Evolutionary conservation across 1,140 invertebrate genomes (phyloP).

Genomic region (Bicyclus anynana): DNA sequence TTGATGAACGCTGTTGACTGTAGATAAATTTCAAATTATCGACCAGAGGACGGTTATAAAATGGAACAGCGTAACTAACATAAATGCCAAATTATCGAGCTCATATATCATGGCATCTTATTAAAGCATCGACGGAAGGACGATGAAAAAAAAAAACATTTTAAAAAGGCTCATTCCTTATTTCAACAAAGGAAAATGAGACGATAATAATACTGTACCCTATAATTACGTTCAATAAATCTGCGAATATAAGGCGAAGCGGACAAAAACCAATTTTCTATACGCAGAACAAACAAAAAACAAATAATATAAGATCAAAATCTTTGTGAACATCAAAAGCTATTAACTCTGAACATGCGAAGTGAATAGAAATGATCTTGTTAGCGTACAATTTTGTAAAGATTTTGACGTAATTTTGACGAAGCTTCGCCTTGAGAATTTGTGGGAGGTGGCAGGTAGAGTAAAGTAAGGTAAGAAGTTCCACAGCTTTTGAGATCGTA

Average conservation of each 20-base stretch:
- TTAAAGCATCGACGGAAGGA: conserved; percentile 32
- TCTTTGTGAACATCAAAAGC: conserved; percentile 33
- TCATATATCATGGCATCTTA: conserved; percentile 35
- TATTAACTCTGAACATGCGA: conserved; percentile 29
- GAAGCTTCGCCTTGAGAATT: not conserved
- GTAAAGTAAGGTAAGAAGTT: no score
- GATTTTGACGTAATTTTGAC: not conserved
- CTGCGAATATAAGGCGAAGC: conserved; percentile 30
- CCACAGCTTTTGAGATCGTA: no score
- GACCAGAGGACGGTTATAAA: conserved; percentile 14
- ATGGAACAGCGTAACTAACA: conserved; percentile 8
- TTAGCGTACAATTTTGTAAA: conserved; percentile 19
- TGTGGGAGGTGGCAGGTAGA: no score
- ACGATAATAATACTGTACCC: conserved; percentile 35
- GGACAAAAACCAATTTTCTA: conserved; percentile 48
- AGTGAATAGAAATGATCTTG: conserved; percentile 35
- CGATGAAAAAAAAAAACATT: conserved; percentile 27
- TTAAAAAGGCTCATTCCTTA: conserved; percentile 16
- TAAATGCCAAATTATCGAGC: conserved; percentile 32
- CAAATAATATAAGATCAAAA: conserved; percentile 28
- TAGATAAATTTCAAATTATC: conserved; percentile 2
- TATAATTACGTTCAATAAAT: conserved; percentile 60
- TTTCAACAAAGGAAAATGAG: conserved; percentile 28
- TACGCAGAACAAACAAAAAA: conserved; percentile 35
- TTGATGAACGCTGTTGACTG: not conserved